A percentile compares a stretch with the other conserved stretches of the same genome.
phyloP scores from a whole-genome alignment of 2,888 invertebrate species.

The Catocala fraxini region DNA sequence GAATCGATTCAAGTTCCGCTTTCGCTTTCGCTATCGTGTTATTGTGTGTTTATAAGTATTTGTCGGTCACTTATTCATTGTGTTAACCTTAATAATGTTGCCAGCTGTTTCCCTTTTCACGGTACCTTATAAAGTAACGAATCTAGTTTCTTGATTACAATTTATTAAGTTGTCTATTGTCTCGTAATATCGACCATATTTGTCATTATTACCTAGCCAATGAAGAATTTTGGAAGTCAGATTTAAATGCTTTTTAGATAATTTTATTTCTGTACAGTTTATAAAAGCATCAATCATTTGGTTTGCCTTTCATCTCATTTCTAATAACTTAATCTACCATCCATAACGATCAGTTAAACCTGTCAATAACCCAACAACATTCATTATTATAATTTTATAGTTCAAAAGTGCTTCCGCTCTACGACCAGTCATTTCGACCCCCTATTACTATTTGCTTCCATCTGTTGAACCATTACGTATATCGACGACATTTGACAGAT shows the following conservation, averaged over 20 bases:
- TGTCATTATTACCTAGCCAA: too few relatives aligned
- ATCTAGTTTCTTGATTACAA: too few relatives aligned
- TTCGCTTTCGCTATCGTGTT: conserved; percentile 65
- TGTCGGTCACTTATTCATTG: conserved; percentile 32
- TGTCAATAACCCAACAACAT: conserved; percentile 32
- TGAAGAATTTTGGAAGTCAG: too few relatives aligned
- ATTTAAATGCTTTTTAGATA: too few relatives aligned
- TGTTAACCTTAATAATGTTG: conserved; percentile 32
- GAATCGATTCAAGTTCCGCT: conserved; percentile 60
- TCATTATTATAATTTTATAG: conserved; percentile 43
- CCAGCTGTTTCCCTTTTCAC: conserved; percentile 9
- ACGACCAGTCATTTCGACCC: conserved; percentile 44
- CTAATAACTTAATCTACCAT: conserved; percentile 8
- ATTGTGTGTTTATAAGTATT: conserved; percentile 36
- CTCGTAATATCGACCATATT: too few relatives aligned
- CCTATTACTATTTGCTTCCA: conserved; percentile 39
- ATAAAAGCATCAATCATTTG: too few relatives aligned
- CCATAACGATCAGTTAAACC: conserved; percentile 24
- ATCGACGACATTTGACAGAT: conserved; percentile 52
- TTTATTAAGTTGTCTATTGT: too few relatives aligned
- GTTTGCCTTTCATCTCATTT: background rate
- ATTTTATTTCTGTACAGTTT: too few relatives aligned
- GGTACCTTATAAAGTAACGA: too few relatives aligned
- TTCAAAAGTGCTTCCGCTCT: conserved; percentile 50
- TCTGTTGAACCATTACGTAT: conserved; percentile 36